phyloP scores from a whole-genome alignment of 2,888 invertebrate species.

The Meiosimyza decipiens region DNA sequence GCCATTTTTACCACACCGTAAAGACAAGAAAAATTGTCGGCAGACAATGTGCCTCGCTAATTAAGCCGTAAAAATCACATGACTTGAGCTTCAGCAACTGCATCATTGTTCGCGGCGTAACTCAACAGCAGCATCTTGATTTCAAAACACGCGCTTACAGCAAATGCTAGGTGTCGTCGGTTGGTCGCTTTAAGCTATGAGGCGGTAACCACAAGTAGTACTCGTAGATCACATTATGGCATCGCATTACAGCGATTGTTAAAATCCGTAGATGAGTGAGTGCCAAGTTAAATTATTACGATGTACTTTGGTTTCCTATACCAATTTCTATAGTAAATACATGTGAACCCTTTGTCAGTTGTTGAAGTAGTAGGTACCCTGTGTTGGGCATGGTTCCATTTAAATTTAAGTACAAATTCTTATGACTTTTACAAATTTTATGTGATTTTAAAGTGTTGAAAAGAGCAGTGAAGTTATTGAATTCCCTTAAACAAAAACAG shows the following conservation, averaged over 20 bases:
- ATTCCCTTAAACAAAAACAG: background rate
- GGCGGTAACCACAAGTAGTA: too few relatives aligned
- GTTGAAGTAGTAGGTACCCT: background rate
- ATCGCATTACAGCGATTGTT: conserved; percentile 13
- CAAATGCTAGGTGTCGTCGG: too few relatives aligned
- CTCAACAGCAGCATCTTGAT: too few relatives aligned
- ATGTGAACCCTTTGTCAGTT: background rate
- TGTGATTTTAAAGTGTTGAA: background rate
- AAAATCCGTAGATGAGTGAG: background rate
- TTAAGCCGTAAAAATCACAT: conserved; percentile 55
- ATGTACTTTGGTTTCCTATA: too few relatives aligned
- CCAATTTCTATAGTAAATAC: background rate
- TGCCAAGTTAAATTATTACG: background rate
- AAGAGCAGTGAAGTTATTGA: background rate
- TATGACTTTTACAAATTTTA: background rate
- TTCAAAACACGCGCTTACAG: too few relatives aligned
- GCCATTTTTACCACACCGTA: background rate
- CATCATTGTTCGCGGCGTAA: too few relatives aligned
- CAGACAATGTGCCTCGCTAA: conserved; percentile 54
- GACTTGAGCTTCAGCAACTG: background rate
- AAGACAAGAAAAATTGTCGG: background rate
- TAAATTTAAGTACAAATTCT: background rate
- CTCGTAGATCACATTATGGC: background rate
- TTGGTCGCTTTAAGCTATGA: too few relatives aligned
- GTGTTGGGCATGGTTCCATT: background rate